Base-by-base conservation (phyloP, 2,797 vertebrate genomes). In the Microtus obscurus region DNA sequence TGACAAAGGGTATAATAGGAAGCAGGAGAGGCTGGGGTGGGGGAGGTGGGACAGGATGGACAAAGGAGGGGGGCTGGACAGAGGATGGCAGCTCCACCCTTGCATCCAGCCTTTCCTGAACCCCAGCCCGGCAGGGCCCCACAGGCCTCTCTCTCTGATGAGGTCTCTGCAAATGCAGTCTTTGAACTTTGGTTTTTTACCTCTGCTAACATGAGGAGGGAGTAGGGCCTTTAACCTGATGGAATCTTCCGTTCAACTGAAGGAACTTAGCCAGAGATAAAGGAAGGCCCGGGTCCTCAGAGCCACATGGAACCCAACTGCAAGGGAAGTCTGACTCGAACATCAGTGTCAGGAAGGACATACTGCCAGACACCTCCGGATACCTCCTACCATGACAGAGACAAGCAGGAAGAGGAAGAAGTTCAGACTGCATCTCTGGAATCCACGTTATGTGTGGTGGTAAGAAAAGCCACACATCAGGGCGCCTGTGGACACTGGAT, bases 211-310 rank as follows among this genome's bases (percentile, higher is more conserved):
- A 13, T 19, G 0, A 11, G 67, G 34, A 2, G 53, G 4, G 59
- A 12, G 5, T 0, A 0, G 0, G 9, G 53, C 73, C 13, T 25
- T 53, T 11, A 34, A 5, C 6, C 27, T 0, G 17, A 0, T 12
- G 16, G 4, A 43, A 17, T 21, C 45, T 76, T 83, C 59, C 34
- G 51, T 61, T 43, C 34, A 51, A 56, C 0, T 3, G 45, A n/a
- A 65, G 90, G 79, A 27, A 14, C 45, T 53, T 45, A 67, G 5
- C 23, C 48, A 6, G 53, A 40, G 34, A 31, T 2, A 10, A 89
- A 74, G 51, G 83, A 27, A 10, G 25, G 51, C 17, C 9, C 0
- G 11, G 9, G 29, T 40, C 21, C 27, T 13, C 8, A 40, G 17
- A 21, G 53, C 23, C 14, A 51, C 65, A 77, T 53, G 65, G 87